Evolutionary conservation across 2,113 vertebrate genomes (phyloP).

Genomic region (Pipa parva): DNA sequence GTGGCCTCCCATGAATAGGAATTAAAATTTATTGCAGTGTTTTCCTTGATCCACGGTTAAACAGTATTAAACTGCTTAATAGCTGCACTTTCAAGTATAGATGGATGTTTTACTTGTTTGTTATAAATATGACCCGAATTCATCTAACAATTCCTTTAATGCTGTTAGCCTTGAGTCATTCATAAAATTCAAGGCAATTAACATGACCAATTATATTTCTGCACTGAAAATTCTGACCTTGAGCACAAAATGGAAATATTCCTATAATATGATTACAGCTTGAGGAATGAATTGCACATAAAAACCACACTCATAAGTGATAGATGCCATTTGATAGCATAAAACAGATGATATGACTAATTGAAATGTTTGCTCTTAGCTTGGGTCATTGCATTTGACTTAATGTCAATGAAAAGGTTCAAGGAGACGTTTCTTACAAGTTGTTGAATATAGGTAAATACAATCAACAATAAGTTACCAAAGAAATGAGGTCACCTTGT

Average conservation of each 20-base stretch:
- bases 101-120: conserved; percentile 19
- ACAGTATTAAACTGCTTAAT: conserved; percentile 4
- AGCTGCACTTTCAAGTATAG: not conserved
- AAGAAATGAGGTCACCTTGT: no score
- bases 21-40: no score
- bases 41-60: no score
- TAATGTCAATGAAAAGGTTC: not conserved
- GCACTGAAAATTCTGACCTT: conserved; percentile 29
- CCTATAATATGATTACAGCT: conserved; percentile 9
- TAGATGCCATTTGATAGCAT: conserved; percentile 1
- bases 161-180: conserved; percentile 30
- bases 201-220: conserved; percentile 33
- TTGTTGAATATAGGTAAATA: no score
- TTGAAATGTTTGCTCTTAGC: not conserved
- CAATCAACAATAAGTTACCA: no score
- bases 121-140: conserved; percentile 31
- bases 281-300: conserved; percentile 6
- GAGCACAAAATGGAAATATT: conserved; percentile 20
- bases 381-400: not conserved
- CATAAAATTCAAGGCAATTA: conserved; percentile 32
- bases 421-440: not conserved
- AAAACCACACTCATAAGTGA: conserved; percentile 16
- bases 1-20: no score
- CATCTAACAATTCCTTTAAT: conserved; percentile 20
- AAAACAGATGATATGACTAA: conserved; percentile 10